Base-by-base conservation (phyloP, 2,797 vertebrate genomes). In the Chromobotia macracanthus region DNA sequence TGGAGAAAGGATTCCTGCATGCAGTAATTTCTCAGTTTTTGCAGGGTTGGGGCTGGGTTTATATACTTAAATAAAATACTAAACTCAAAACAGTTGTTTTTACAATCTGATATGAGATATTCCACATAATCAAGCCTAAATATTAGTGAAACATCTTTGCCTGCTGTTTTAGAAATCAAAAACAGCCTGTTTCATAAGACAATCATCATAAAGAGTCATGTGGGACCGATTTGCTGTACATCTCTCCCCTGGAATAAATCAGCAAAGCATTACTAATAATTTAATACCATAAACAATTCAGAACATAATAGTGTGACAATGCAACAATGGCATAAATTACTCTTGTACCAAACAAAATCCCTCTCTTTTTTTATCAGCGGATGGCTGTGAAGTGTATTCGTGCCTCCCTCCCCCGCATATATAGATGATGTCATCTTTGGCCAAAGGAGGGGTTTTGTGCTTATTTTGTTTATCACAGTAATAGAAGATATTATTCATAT, bases 81-180 rank as follows among this genome's bases (percentile, higher is more conserved):
- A 2, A 44, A 2, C 9, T 44, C 10, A 11, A 44, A 74, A 74
- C 8, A 60, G 72, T 68, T 84, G 76, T 81, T 84, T 84, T 84
- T 84, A 88, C 84, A 86, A 85, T 77, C 53, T 73, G 25, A 77
- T 61, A 58, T 79, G 50, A 75, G 84, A 81, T 81, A 71, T 86
- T 86, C 87, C 89, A 89, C 85, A 80, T 88, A 90, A 86, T 90
- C 87, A 75, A 72, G 86, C 73, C 35, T 51, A 77, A 67, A 65
- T 82, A 71, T 81, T 79, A 53, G 80, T 51, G 55, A 69, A 50
- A 80, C 38, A 75, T 80, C 82, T 71, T 60, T 65, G 56, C 55
- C 73, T 66, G 81, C 51, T 38, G 61, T 58, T 80, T 18, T 1
- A 66, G 72, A 61, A 58, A 79, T 72, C 72, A 79, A 83, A 77